phyloP scores from a whole-genome alignment of 2,797 vertebrate genomes.

The Sternarchorhynchus goeldii region DNA sequence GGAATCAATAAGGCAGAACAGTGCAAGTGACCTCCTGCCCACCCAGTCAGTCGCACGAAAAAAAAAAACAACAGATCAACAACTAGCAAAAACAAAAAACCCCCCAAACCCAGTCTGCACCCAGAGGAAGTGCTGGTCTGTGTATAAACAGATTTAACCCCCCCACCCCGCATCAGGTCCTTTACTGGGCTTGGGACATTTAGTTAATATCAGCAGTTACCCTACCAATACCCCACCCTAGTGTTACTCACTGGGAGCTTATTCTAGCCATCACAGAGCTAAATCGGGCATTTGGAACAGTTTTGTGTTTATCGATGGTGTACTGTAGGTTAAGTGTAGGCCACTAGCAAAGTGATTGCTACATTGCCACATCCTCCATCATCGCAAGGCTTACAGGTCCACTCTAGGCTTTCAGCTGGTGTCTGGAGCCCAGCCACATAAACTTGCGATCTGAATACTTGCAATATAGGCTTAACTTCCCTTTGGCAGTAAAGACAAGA shows the following conservation, averaged over 20 bases:
- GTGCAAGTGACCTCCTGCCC: too few species aligned
- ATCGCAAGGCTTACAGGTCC: background rate
- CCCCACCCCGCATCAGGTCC: slow-evolving; percentile 3
- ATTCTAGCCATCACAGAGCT: background rate
- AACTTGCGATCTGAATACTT: slow-evolving; percentile 29
- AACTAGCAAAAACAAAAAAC: too few species aligned
- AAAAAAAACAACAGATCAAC: too few species aligned
- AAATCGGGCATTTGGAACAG: slow-evolving; percentile 12
- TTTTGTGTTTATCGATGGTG: slow-evolving; percentile 34
- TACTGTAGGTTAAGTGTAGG: slow-evolving; percentile 45
- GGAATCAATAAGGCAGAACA: too few species aligned
- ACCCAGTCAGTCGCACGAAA: too few species aligned
- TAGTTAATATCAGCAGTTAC: slow-evolving; percentile 24
- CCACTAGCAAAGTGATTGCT: slow-evolving; percentile 25
- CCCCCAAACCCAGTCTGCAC: background rate
- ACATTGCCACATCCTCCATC: slow-evolving; percentile 26
- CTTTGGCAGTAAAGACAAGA: slow-evolving; percentile 19
- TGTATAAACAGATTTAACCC: slow-evolving; percentile 4
- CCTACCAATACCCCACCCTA: background rate
- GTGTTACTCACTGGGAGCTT: background rate
- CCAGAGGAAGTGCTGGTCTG: background rate
- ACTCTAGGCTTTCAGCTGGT: slow-evolving; percentile 27
- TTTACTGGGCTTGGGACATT: slow-evolving; percentile 5
- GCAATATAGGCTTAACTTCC: background rate
- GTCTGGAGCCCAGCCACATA: background rate